phyloP scores from a whole-genome alignment of 2,113 vertebrate species.

The Apodemus speciosus region DNA sequence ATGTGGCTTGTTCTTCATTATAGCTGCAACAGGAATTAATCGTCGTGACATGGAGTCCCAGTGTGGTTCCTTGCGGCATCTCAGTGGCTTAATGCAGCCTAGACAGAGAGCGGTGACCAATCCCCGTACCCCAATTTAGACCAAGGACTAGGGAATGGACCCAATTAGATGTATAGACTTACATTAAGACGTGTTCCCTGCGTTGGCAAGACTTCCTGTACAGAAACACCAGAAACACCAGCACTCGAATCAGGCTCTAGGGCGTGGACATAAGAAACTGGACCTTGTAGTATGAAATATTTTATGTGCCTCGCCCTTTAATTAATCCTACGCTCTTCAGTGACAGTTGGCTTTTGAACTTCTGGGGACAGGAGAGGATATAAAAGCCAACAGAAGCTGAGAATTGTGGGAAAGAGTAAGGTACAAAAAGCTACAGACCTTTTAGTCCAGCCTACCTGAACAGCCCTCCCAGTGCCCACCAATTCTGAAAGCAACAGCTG shows the following conservation, averaged over 20 bases:
- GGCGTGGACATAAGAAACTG: accelerated
- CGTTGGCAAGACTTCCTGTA: neutral
- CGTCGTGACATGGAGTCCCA: neutral
- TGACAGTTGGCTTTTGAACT: neutral
- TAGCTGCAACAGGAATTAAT: conserved; percentile 3
- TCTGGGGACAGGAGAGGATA: neutral
- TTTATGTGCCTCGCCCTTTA: neutral
- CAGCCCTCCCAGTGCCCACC: neutral
- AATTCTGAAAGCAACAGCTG: neutral
- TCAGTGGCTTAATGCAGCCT: neutral
- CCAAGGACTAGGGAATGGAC: neutral
- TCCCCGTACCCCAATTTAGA: too few species aligned
- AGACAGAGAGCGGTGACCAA: neutral
- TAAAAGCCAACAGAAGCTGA: neutral
- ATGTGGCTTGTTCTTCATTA: conserved; percentile 42
- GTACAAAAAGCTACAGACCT: too few species aligned
- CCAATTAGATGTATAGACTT: neutral
- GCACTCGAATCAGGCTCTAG: neutral
- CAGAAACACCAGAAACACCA: neutral
- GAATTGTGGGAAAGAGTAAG: neutral
- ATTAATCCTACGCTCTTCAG: neutral
- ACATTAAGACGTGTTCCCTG: neutral
- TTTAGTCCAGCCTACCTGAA: neutral
- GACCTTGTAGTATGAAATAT: neutral
- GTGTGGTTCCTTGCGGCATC: neutral